These are phyloP conservation scores for Cantharis nigra DNA, from an alignment of 2,888 invertebrate genomes.

Conservation along the genomic window DNA sequence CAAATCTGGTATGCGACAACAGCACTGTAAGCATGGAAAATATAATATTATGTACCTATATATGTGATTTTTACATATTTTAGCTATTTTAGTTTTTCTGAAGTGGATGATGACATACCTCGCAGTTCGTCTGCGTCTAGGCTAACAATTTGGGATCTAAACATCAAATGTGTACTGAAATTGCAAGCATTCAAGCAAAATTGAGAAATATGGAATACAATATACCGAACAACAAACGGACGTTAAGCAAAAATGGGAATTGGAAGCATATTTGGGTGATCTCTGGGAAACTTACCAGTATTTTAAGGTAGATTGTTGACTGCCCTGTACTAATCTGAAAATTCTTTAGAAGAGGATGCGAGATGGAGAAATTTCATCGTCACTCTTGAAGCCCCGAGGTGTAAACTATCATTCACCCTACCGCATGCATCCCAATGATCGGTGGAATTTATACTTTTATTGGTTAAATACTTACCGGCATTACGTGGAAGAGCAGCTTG, in stretches of 20 bases:
- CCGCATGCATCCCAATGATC: conserved; percentile 37
- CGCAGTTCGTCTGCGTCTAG: fast-evolving
- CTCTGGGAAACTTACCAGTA: not conserved
- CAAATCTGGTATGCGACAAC: conserved; percentile 58
- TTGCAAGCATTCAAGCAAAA: not conserved
- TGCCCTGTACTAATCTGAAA: no score
- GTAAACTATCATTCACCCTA: conserved; percentile 37
- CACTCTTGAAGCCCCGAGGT: not conserved
- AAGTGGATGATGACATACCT: not conserved
- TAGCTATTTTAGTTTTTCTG: no score
- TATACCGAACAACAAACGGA: not conserved
- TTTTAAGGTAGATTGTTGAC: not conserved
- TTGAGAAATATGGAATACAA: not conserved
- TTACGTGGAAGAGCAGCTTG: conserved; percentile 32
- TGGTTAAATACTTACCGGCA: conserved; percentile 41
- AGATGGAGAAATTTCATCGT: conserved; percentile 16
- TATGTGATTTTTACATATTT: no score
- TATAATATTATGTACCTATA: no score
- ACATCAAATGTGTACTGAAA: no score
- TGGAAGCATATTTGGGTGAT: not conserved
- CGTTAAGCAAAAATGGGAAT: not conserved
- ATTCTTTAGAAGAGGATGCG: conserved; percentile 21
- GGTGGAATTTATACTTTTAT: conserved; percentile 49
- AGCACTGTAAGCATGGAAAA: conserved; percentile 47
- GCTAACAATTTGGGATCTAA: not conserved